phyloP scores from a whole-genome alignment of 2,888 invertebrate genomes.

The Athalia rosae region DNA sequence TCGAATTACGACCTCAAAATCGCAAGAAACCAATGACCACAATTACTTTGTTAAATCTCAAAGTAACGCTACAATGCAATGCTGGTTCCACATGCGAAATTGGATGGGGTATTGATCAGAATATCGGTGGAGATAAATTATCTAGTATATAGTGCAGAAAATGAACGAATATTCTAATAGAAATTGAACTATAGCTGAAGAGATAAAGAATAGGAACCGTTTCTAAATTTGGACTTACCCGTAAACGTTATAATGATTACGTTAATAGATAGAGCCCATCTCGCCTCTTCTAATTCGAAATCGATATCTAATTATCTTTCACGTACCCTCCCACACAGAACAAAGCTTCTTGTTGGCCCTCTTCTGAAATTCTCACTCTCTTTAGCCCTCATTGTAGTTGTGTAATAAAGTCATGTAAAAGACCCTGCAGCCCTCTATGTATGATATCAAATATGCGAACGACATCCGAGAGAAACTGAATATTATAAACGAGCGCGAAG shows the following conservation, averaged over 20 bases:
- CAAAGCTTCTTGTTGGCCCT: conserved; percentile 24
- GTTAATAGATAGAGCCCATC: conserved; percentile 61
- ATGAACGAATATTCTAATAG: too few relatives aligned
- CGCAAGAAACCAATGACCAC: too few relatives aligned
- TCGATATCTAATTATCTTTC: conserved; percentile 69
- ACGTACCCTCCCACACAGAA: conserved; percentile 40
- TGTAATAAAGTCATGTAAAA: background rate
- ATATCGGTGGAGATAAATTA: too few relatives aligned
- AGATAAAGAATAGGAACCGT: conserved; percentile 42
- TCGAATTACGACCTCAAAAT: too few relatives aligned
- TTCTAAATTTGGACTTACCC: conserved; percentile 60
- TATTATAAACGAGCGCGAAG: too few relatives aligned
- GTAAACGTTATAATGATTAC: conserved; percentile 56
- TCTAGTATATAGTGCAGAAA: too few relatives aligned
- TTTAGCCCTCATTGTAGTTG: background rate
- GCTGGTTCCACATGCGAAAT: too few relatives aligned
- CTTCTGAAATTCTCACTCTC: conserved; percentile 10
- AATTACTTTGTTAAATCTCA: too few relatives aligned
- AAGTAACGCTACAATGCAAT: too few relatives aligned
- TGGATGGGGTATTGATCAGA: too few relatives aligned
- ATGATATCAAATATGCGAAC: background rate
- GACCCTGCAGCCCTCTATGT: background rate
- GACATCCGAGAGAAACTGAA: background rate
- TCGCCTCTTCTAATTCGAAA: conserved; percentile 65
- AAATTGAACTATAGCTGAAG: too few relatives aligned